These are phyloP conservation scores for Lepidocyrtoides sp. DNA, from an alignment of 2,888 invertebrate species.

Conservation along the genomic window DNA sequence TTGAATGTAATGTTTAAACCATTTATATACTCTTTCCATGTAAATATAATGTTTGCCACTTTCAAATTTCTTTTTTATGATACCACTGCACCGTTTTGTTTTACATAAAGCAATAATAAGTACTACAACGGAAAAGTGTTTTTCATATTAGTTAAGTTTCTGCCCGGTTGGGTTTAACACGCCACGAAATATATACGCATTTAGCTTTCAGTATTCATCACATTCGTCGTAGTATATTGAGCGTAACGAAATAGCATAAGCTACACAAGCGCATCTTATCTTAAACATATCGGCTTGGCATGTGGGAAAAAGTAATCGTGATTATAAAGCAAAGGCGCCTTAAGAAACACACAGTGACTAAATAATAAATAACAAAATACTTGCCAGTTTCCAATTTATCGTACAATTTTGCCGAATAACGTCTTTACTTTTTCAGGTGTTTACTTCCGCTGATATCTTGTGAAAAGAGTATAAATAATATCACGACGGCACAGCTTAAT, in stretches of 20 bases:
- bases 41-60: no score
- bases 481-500: not conserved
- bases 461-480: not conserved
- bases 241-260: conserved; percentile 70
- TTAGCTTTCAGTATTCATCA: not conserved
- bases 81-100: no score
- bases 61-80: no score
- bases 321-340: conserved; percentile 25
- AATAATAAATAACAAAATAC: not conserved
- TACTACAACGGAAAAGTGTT: no score
- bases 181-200: conserved; percentile 31
- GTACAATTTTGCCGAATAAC: conserved; percentile 36
- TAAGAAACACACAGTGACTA: not conserved
- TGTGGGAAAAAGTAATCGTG: conserved; percentile 21
- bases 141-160: conserved; percentile 4
- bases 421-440: conserved; percentile 31
- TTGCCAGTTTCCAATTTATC: conserved; percentile 21
- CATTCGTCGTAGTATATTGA: conserved; percentile 75
- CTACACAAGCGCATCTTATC: conserved; percentile 60
- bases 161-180: conserved; percentile 70
- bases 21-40: no score
- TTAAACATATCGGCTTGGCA: conserved; percentile 17
- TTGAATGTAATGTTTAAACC: no score
- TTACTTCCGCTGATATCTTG: no score
- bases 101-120: no score